Evolutionary conservation across 2,797 vertebrate species (phyloP).

Genomic region (Sebastes hubbsi): DNA sequence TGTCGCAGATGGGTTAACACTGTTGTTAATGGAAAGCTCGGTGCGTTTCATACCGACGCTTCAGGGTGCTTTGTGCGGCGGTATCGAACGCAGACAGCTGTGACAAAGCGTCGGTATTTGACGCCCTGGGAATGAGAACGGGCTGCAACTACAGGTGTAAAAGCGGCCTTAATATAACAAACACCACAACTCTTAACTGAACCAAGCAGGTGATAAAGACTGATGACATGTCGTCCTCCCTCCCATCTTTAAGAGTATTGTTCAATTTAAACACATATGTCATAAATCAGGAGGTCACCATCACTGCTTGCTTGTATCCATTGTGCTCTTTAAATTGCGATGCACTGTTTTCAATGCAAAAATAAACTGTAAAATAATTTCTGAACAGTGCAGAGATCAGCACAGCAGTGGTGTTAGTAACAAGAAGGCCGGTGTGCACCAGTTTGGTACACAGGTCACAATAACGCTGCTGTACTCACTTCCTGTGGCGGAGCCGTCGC

Average conservation of each 20-base stretch:
- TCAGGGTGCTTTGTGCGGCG: too few relatives aligned
- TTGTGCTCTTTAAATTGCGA: neutral
- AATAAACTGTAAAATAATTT: neutral
- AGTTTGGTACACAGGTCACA: conserved; percentile 1
- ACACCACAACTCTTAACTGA: neutral
- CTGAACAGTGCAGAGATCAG: neutral
- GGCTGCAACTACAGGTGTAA: neutral
- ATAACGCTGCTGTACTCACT: conserved; percentile 78
- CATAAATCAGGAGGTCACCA: neutral
- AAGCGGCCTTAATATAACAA: neutral
- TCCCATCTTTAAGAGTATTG: neutral
- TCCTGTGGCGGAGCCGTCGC: conserved; percentile 90
- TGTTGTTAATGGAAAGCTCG: too few relatives aligned
- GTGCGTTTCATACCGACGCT: too few relatives aligned
- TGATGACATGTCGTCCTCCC: too few relatives aligned
- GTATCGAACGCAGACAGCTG: too few relatives aligned
- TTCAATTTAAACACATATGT: neutral
- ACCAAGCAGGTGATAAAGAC: neutral
- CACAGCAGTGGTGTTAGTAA: conserved; percentile 25
- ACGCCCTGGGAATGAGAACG: too few relatives aligned
- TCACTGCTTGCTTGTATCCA: neutral
- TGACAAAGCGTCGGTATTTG: too few relatives aligned
- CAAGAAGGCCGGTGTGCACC: neutral
- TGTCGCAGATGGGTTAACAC: too few relatives aligned
- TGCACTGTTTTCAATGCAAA: neutral